These are phyloP conservation scores for Steatocranus sp. DNA, from an alignment of 2,797 vertebrate genomes.

Conservation along the genomic window DNA sequence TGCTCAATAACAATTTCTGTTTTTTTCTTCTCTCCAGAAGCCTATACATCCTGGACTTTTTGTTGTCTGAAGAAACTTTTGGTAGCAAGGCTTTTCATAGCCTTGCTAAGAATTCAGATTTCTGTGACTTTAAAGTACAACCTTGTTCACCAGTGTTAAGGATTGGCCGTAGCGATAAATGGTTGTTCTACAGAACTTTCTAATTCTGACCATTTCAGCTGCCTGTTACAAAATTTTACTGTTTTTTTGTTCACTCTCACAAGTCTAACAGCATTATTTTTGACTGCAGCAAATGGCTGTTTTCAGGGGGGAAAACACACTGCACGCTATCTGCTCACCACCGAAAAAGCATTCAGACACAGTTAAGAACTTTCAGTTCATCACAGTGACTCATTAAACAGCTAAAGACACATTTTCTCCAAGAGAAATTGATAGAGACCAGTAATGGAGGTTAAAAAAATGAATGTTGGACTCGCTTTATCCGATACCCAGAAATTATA, in stretches of 20 bases:
- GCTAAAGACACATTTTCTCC: background rate
- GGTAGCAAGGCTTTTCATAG: fast-evolving
- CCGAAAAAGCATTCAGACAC: background rate
- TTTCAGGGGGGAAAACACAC: fast-evolving
- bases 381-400: background rate
- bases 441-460: background rate
- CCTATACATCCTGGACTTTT: background rate
- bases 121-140: background rate
- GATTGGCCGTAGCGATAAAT: background rate
- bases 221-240: background rate
- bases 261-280: background rate
- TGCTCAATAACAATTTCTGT: background rate
- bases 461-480: background rate
- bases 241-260: background rate
- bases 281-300: background rate
- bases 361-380: background rate
- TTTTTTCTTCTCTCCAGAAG: background rate
- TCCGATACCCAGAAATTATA: background rate
- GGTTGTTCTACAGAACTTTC: background rate
- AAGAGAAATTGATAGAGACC: background rate
- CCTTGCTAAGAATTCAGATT: background rate
- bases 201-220: background rate
- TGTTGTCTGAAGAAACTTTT: background rate
- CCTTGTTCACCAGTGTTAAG: background rate
- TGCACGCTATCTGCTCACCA: background rate